A percentile compares a stretch with the other conserved stretches of the same genome.
phyloP scores from a whole-genome alignment of 2,888 invertebrate species.

The Pandemis corylana region DNA sequence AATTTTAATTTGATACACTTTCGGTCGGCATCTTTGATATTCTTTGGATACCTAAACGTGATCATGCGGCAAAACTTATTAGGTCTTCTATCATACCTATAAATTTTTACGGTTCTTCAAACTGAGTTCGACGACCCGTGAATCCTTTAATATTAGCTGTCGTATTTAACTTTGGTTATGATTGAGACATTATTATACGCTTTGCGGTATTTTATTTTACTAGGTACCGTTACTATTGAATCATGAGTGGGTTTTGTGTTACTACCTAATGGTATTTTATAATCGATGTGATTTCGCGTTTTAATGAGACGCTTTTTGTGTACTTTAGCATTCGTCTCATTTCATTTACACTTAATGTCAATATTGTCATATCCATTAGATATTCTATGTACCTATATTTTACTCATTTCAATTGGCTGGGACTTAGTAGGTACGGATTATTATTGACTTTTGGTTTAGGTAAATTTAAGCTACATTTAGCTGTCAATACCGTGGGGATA shows the following conservation, averaged over 20 bases:
- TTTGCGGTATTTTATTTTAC: not conserved
- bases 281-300: not conserved
- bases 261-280: not conserved
- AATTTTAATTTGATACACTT: constrained; percentile 19
- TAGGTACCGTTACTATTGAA: not conserved
- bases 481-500: too few relatives aligned
- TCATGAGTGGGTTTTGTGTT: constrained; percentile 5
- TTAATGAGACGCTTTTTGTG: not conserved
- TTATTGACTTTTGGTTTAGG: too few relatives aligned
- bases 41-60: not conserved
- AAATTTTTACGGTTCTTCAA: not conserved
- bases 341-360: not conserved
- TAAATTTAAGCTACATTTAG: too few relatives aligned
- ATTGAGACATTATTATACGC: constrained; percentile 7
- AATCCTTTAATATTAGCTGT: constrained; percentile 5
- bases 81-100: not conserved
- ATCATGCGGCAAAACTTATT: not conserved
- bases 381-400: too few relatives aligned
- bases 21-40: constrained; percentile 12
- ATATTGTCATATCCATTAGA: too few relatives aligned
- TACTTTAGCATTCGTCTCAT: not conserved
- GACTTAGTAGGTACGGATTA: too few relatives aligned
- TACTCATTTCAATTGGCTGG: too few relatives aligned
- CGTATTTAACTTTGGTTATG: constrained; percentile 2
- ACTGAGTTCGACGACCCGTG: constrained; percentile 1